These are phyloP conservation scores for Choristoneura rosaceana DNA, from an alignment of 2,888 invertebrate genomes.

Conservation along the genomic window DNA sequence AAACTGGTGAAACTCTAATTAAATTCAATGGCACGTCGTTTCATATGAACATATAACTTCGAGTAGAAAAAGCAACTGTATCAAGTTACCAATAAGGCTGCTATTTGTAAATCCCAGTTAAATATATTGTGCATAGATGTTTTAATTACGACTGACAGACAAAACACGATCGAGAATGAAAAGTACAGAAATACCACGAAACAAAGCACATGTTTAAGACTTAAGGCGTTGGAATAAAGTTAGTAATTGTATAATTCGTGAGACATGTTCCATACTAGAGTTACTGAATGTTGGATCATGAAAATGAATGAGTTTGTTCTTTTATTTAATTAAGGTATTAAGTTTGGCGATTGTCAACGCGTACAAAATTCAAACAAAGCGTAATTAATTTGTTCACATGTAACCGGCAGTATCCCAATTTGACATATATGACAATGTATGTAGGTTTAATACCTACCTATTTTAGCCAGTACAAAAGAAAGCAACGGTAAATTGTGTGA, in stretches of 20 bases:
- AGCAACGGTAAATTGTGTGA: no score
- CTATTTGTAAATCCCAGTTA: not conserved
- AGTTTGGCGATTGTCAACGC: not conserved
- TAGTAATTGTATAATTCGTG: not conserved
- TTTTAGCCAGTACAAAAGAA: no score
- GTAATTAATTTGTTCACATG: not conserved
- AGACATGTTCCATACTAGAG: not conserved
- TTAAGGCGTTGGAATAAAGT: not conserved
- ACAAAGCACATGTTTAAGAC: not conserved
- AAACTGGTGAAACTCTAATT: not conserved
- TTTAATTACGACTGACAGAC: not conserved
- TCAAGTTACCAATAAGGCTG: not conserved
- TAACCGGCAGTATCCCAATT: no score
- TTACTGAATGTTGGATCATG: not conserved
- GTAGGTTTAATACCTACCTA: no score
- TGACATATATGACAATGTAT: no score
- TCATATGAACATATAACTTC: not conserved
- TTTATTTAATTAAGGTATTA: slow-evolving; percentile 2
- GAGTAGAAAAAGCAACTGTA: not conserved
- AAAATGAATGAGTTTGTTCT: not conserved
- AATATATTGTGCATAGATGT: not conserved
- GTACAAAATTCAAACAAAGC: not conserved
- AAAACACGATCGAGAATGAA: not conserved
- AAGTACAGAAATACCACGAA: not conserved
- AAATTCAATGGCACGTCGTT: not conserved